Conservation (phyloP, 2,113 vertebrate species). For the Seriola rivoliana region DNA sequence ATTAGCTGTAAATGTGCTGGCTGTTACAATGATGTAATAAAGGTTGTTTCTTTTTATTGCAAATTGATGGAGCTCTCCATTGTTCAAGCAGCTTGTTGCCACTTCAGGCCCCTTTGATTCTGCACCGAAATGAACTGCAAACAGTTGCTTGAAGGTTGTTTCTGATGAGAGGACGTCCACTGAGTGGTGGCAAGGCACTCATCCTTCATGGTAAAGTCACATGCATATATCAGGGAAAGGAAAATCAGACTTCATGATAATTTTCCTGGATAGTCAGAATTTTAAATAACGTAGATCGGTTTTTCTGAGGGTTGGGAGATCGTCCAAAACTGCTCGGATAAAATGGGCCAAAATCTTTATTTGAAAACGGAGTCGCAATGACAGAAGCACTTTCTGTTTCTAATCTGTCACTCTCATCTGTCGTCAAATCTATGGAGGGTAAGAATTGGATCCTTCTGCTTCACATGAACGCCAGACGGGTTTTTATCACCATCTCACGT, state of each 20-base stretch:
- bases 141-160: conserved; percentile 19
- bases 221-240: not conserved
- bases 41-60: conserved; percentile 47
- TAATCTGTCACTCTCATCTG: conserved; percentile 28
- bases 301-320: not conserved
- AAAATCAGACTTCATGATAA: not conserved
- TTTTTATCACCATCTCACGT: conserved; percentile 27
- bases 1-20: conserved; percentile 59
- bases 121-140: conserved; percentile 23
- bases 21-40: conserved; percentile 35
- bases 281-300: not conserved
- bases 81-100: conserved; percentile 40
- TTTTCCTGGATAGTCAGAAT: conserved; percentile 17
- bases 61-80: conserved; percentile 36
- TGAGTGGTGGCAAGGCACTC: conserved; percentile 7
- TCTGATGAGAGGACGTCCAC: not conserved
- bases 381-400: conserved; percentile 7
- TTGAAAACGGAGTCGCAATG: conserved; percentile 11
- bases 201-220: not conserved
- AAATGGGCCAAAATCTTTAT: conserved; percentile 13
- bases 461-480: not conserved
- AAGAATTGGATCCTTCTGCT: conserved; percentile 6
- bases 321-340: not conserved
- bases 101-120: conserved; percentile 31
- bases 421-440: conserved; percentile 10